A percentile compares a stretch with the other conserved stretches of the same genome.
Evolutionary conservation across 2,888 invertebrate species (phyloP).

Genomic region (Encarsia formosa): DNA sequence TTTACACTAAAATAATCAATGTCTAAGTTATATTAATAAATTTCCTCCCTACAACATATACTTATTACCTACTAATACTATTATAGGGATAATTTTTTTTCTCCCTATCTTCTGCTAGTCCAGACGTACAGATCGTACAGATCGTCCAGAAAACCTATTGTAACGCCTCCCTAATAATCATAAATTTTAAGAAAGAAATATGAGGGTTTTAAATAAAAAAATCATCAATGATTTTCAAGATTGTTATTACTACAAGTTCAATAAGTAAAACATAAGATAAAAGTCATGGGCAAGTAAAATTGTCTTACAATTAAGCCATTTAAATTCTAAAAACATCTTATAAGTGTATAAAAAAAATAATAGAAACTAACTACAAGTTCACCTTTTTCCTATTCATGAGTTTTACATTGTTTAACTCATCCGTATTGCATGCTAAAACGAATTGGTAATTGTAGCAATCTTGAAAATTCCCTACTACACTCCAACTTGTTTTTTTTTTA

Average conservation of each 20-base stretch:
- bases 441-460: slow-evolving; percentile 8
- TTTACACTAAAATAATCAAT: too few relatives aligned
- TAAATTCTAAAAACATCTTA: slow-evolving; percentile 38
- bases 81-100: too few relatives aligned
- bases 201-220: too few relatives aligned
- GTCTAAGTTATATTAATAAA: too few relatives aligned
- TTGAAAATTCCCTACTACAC: slow-evolving; percentile 16
- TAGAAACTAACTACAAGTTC: slow-evolving; percentile 39
- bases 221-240: slow-evolving; percentile 29
- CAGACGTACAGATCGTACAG: too few relatives aligned
- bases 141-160: too few relatives aligned
- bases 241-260: slow-evolving; percentile 40
- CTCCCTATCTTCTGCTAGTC: too few relatives aligned
- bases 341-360: slow-evolving; percentile 31
- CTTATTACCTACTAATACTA: too few relatives aligned
- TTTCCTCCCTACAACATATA: too few relatives aligned
- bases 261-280: slow-evolving; percentile 42
- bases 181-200: too few relatives aligned
- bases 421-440: slow-evolving; percentile 13
- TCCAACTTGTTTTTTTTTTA: neutral
- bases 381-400: slow-evolving; percentile 29
- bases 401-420: neutral
- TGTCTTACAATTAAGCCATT: slow-evolving; percentile 43
- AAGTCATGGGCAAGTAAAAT: slow-evolving; percentile 50
- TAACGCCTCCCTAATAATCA: too few relatives aligned